Conservation (phyloP, 2,797 vertebrate species). For the Buphagus erythrorhynchus region DNA sequence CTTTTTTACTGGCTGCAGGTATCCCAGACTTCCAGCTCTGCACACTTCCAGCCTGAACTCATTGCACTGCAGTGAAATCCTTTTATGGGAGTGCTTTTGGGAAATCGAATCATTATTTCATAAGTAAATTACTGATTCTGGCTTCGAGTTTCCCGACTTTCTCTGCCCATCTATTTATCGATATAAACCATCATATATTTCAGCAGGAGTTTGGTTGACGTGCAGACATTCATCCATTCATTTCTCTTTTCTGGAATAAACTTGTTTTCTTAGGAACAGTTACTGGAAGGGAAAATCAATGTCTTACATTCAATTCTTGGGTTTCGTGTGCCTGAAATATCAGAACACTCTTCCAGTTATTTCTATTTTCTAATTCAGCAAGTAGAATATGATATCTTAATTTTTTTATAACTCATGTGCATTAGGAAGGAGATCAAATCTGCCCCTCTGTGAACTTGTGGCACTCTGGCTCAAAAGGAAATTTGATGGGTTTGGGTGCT, state of each 20-base stretch:
- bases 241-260: neutral
- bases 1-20: neutral
- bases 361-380: neutral
- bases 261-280: neutral
- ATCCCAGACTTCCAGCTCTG: neutral
- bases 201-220: neutral
- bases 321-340: neutral
- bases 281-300: conserved; percentile 17
- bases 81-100: neutral
- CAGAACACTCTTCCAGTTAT: neutral
- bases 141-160: neutral
- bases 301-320: neutral
- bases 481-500: neutral
- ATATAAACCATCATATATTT: neutral
- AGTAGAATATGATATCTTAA: neutral
- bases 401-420: neutral
- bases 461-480: neutral
- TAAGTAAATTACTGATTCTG: neutral
- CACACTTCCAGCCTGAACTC: neutral
- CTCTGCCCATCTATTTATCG: neutral
- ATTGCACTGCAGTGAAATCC: neutral
- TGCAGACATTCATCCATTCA: neutral
- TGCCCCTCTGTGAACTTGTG: neutral
- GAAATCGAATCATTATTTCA: neutral
- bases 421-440: neutral